These are phyloP conservation scores for Trichonephila inaurata DNA, from an alignment of 1,140 invertebrate species.

Conservation along the genomic window DNA sequence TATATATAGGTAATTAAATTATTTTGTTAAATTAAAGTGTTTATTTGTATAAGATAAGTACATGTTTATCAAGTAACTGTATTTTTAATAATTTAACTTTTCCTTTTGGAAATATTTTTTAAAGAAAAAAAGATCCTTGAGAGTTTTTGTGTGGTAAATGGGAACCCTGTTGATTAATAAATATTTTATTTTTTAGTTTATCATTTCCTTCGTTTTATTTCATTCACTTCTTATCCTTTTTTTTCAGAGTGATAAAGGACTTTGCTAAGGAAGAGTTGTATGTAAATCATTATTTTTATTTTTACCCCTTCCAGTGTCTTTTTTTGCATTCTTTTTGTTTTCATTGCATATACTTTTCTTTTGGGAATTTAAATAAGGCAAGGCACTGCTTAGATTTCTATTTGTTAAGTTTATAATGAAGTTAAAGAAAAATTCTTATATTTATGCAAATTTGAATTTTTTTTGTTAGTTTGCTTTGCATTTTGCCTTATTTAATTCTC, in stretches of 20 bases:
- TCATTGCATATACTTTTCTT: slow-evolving; percentile 17
- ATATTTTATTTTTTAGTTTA: slow-evolving; percentile 1
- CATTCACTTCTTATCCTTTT: slow-evolving; percentile 68
- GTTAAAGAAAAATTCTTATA: too few relatives aligned
- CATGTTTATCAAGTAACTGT: too few relatives aligned
- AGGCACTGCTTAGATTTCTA: not conserved
- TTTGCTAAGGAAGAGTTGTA: slow-evolving; percentile 77
- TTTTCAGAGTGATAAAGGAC: slow-evolving; percentile 76
- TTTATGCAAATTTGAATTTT: too few relatives aligned
- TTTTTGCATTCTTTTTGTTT: slow-evolving; percentile 27
- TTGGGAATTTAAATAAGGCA: slow-evolving; percentile 57
- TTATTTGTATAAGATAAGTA: too few relatives aligned
- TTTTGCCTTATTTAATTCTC: slow-evolving; percentile 25
- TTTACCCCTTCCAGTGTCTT: slow-evolving; percentile 30
- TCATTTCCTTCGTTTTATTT: slow-evolving; percentile 57
- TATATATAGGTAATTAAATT: too few relatives aligned
- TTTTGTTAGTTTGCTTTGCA: not conserved
- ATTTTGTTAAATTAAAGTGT: too few relatives aligned
- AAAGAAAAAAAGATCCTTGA: too few relatives aligned
- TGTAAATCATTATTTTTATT: slow-evolving; percentile 73
- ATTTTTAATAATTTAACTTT: too few relatives aligned
- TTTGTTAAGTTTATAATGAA: too few relatives aligned
- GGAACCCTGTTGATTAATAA: slow-evolving; percentile 15
- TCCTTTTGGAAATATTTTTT: too few relatives aligned
- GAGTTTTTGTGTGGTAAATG: not conserved